Evolutionary conservation across 1,140 invertebrate species (phyloP).

Genomic region (Leptinotarsa undecemlineata): DNA sequence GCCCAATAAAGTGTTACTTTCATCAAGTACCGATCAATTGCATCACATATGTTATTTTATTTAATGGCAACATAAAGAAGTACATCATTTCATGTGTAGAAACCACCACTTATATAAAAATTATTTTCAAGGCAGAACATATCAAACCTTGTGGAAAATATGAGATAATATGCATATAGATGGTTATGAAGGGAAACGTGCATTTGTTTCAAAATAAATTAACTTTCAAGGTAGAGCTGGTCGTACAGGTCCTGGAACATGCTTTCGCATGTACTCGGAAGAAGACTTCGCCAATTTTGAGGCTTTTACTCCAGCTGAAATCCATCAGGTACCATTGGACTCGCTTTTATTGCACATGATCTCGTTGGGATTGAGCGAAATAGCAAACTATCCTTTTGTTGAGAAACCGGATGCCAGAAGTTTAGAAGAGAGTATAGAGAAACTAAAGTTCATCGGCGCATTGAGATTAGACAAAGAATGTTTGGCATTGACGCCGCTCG

Average conservation of each 20-base stretch:
- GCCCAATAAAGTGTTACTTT: too few species aligned
- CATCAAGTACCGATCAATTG: too few species aligned
- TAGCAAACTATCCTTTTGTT: conserved; percentile 92
- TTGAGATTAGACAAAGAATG: conserved; percentile 73
- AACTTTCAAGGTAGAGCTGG: conserved; percentile 77
- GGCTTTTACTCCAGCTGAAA: conserved; percentile 77
- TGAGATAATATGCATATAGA: too few species aligned
- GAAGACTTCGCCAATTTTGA: conserved; percentile 66
- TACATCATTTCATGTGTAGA: too few species aligned
- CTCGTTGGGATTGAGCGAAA: conserved; percentile 89
- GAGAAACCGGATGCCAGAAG: conserved; percentile 82
- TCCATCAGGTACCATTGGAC: conserved; percentile 87
- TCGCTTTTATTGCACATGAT: conserved; percentile 93
- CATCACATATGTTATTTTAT: too few species aligned
- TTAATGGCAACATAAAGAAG: too few species aligned
- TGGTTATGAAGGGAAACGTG: too few species aligned
- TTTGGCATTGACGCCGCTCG: conserved; percentile 82
- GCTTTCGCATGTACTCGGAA: conserved; percentile 87
- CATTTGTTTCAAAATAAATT: background rate
- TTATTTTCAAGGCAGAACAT: too few species aligned
- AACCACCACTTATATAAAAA: too few species aligned
- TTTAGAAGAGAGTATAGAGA: conserved; percentile 85
- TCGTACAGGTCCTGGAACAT: conserved; percentile 75
- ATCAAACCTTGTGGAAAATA: too few species aligned
- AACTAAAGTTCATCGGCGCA: conserved; percentile 88